Conservation (phyloP, 2,113 vertebrate species). For the Dipodomys stephensi region DNA sequence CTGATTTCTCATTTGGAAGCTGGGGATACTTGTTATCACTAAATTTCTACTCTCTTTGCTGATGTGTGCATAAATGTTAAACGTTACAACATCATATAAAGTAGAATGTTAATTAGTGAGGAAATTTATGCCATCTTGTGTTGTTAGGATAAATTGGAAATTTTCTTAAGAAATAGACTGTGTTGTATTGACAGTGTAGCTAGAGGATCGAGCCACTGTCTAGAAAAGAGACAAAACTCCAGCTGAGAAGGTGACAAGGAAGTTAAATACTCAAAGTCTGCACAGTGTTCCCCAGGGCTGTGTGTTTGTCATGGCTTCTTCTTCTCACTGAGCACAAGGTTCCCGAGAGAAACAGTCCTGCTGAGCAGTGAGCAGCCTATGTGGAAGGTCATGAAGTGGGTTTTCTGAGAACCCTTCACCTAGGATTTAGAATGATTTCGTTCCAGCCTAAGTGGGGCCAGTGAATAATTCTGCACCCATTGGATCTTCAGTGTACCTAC, state of each 20-base stretch:
- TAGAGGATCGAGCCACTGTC: neutral
- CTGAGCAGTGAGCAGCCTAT: too few relatives aligned
- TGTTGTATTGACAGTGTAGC: neutral
- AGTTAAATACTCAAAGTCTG: fast-evolving
- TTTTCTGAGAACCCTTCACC: too few relatives aligned
- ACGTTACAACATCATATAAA: neutral
- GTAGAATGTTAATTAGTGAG: neutral
- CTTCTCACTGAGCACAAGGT: too few relatives aligned
- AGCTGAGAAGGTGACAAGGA: neutral
- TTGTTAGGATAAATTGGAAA: too few relatives aligned
- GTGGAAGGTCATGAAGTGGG: too few relatives aligned
- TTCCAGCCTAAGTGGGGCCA: too few relatives aligned
- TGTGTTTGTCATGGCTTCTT: neutral
- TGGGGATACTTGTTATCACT: neutral
- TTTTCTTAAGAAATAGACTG: neutral
- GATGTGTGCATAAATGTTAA: neutral
- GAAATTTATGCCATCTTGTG: neutral
- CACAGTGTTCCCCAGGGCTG: fast-evolving
- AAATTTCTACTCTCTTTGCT: neutral
- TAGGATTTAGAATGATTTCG: too few relatives aligned
- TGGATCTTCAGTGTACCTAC: too few relatives aligned
- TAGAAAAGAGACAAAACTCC: too few relatives aligned
- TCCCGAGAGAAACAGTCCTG: too few relatives aligned
- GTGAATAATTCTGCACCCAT: too few relatives aligned
- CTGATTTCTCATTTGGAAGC: neutral